phyloP scores from a whole-genome alignment of 2,888 invertebrate species.

The Epinotia demarniana region DNA sequence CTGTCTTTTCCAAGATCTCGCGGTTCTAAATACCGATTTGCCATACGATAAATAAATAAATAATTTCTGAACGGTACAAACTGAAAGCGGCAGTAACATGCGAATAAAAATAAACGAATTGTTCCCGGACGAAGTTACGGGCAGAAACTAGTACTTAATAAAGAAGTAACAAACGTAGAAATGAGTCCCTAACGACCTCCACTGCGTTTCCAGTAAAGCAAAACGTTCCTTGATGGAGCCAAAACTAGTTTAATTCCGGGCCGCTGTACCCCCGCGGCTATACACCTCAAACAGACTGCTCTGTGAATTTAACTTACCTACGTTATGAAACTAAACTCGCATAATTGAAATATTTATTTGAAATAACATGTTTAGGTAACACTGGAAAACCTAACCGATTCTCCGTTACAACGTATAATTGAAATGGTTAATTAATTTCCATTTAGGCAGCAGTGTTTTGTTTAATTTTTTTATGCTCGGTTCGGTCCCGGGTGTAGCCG shows the following conservation, averaged over 20 bases:
- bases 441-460: conserved; percentile 38
- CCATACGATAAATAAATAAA: no score
- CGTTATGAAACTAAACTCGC: conserved; percentile 73
- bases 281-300: conserved; percentile 69
- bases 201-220: conserved; percentile 14
- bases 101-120: not conserved
- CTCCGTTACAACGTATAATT: conserved; percentile 44
- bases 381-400: conserved; percentile 45
- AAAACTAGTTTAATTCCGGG: conserved; percentile 44
- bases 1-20: no score
- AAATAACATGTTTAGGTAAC: conserved; percentile 64
- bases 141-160: not conserved
- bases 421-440: conserved; percentile 48
- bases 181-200: conserved; percentile 3
- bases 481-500: not conserved
- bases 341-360: conserved; percentile 80
- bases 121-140: not conserved
- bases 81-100: not conserved
- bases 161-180: conserved; percentile 26
- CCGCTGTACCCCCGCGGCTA: conserved; percentile 61
- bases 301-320: conserved; percentile 73
- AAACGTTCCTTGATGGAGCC: conserved; percentile 42
- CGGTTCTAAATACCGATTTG: no score
- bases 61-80: not conserved
- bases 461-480: conserved; percentile 30